Conservation (phyloP, 2,888 invertebrate species). For the Heliconius sara region DNA sequence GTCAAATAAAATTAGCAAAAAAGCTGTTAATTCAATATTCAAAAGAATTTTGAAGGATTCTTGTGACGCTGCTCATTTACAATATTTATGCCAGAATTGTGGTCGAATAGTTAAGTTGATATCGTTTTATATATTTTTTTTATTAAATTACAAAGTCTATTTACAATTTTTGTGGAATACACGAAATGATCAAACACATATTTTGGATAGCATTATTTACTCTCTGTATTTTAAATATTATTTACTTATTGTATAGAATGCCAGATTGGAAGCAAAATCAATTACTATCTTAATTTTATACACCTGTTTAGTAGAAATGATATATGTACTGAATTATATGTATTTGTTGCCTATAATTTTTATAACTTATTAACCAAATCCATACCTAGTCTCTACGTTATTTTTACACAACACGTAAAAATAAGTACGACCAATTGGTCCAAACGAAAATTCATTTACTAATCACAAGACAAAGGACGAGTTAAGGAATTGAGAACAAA, state of each 20-base stretch:
- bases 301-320: not conserved
- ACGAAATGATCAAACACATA: not conserved
- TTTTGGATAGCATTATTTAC: not conserved
- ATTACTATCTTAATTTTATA: not conserved
- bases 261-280: not conserved
- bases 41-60: not conserved
- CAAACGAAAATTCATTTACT: not conserved
- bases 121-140: not conserved
- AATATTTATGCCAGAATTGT: not conserved
- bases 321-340: not conserved
- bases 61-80: not conserved
- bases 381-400: not conserved
- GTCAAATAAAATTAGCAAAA: no score
- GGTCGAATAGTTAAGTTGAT: not conserved
- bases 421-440: not conserved
- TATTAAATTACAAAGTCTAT: not conserved
- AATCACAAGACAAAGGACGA: not conserved
- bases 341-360: not conserved
- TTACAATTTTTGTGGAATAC: not conserved
- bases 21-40: not conserved
- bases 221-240: no score
- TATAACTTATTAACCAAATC: not conserved
- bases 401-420: not conserved
- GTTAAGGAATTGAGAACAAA: not conserved
- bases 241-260: no score